These are phyloP conservation scores for Melanotaenia pygmaea DNA, from an alignment of 2,797 vertebrate species.

Conservation along the genomic window DNA sequence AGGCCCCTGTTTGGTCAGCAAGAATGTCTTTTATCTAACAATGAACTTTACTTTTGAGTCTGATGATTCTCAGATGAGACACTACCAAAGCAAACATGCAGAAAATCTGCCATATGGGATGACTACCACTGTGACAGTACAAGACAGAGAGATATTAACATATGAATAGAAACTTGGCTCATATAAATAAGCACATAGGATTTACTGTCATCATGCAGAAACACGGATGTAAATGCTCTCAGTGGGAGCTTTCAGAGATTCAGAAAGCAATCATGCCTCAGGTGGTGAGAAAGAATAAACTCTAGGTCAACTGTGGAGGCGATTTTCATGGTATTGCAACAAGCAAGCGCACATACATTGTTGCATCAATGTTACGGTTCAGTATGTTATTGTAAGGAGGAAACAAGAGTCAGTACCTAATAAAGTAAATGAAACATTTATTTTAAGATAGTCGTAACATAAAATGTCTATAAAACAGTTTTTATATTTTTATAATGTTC, in stretches of 20 bases:
- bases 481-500: background rate
- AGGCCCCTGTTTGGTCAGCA: constrained; percentile 14
- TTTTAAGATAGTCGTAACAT: background rate
- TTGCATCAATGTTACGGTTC: constrained; percentile 4
- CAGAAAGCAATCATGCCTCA: constrained; percentile 23
- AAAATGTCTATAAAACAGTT: background rate
- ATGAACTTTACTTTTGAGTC: constrained; percentile 21
- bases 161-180: constrained; percentile 21
- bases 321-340: constrained; percentile 22
- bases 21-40: constrained; percentile 20
- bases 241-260: constrained; percentile 33
- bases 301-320: constrained; percentile 26
- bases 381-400: background rate
- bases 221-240: constrained; percentile 46
- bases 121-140: background rate
- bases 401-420: background rate
- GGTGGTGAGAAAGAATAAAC: constrained; percentile 39
- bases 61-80: constrained; percentile 26
- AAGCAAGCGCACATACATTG: constrained; percentile 5
- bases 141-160: constrained; percentile 17
- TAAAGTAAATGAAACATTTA: background rate
- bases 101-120: constrained; percentile 19
- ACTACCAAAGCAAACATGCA: constrained; percentile 29
- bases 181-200: constrained; percentile 14
- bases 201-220: constrained; percentile 42